Conservation (phyloP, 2,113 vertebrate genomes). For the Phocoena phocoena region DNA sequence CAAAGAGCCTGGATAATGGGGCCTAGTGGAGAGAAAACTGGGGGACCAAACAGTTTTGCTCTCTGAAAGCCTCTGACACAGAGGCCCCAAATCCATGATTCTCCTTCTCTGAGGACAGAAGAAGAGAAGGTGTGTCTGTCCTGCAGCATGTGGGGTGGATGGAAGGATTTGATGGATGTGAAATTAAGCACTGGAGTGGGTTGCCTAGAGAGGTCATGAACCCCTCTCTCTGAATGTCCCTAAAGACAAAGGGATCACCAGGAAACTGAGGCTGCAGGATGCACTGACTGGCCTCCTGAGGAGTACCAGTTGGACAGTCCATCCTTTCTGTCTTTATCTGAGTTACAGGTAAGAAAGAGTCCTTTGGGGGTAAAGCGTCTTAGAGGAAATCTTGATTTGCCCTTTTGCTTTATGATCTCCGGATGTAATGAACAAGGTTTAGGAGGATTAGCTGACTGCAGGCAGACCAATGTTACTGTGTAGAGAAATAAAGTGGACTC, state of each 20-base stretch:
- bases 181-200: neutral
- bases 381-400: neutral
- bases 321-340: neutral
- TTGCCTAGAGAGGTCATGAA: neutral
- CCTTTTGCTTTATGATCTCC: neutral
- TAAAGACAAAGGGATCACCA: neutral
- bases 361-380: neutral
- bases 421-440: neutral
- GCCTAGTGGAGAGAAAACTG: neutral
- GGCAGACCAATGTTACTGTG: neutral
- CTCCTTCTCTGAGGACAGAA: neutral
- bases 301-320: neutral
- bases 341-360: neutral
- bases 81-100: neutral
- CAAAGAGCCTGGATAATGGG: neutral
- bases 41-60: neutral
- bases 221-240: neutral
- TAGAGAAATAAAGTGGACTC: neutral
- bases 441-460: neutral
- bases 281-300: neutral
- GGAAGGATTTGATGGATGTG: neutral
- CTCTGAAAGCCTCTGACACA: neutral
- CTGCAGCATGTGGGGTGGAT: neutral
- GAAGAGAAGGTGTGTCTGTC: neutral
- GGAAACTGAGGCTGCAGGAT: neutral